These are phyloP conservation scores for Leucophenga montana DNA, from an alignment of 2,888 invertebrate genomes.

Conservation along the genomic window DNA sequence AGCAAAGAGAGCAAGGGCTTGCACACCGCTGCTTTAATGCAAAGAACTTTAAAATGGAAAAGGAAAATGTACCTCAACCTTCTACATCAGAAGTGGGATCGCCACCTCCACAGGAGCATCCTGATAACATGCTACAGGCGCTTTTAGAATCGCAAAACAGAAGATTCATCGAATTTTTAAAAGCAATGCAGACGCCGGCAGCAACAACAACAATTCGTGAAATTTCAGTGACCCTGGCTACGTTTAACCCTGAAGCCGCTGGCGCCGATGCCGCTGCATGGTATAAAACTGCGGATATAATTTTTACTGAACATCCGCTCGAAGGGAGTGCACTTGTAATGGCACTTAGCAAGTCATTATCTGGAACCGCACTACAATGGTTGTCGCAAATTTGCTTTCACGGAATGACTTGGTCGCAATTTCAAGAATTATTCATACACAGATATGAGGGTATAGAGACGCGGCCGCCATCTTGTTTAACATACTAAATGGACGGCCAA, in stretches of 20 bases:
- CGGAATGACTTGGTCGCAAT: conserved; percentile 33
- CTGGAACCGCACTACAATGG: conserved; percentile 36
- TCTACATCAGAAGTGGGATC: conserved; percentile 41
- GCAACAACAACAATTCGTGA: not conserved
- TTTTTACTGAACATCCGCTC: conserved; percentile 27
- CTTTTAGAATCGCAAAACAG: conserved; percentile 29
- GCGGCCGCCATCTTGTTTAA: conserved; percentile 25
- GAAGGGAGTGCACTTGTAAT: conserved; percentile 36
- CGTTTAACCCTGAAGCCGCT: conserved; percentile 18
- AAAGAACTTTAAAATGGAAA: too few relatives aligned
- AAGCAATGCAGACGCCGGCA: not conserved
- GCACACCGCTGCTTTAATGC: too few relatives aligned
- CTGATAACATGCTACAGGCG: conserved; percentile 20
- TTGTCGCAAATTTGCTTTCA: conserved; percentile 34
- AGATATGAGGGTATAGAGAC: conserved; percentile 28
- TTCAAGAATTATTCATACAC: conserved; percentile 32
- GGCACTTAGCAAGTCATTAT: conserved; percentile 34
- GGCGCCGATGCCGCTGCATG: conserved; percentile 12
- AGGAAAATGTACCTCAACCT: too few relatives aligned
- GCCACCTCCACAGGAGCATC: conserved; percentile 15
- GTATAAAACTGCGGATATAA: conserved; percentile 17
- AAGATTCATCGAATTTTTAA: not conserved
- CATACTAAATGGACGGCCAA: not conserved
- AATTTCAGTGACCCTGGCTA: conserved; percentile 2
- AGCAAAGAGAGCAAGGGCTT: too few relatives aligned